Percentiles rank a stretch among this genome's conserved stretches.
phyloP scores from a whole-genome alignment of 2,888 invertebrate genomes.

The Pterobdella sp. region DNA sequence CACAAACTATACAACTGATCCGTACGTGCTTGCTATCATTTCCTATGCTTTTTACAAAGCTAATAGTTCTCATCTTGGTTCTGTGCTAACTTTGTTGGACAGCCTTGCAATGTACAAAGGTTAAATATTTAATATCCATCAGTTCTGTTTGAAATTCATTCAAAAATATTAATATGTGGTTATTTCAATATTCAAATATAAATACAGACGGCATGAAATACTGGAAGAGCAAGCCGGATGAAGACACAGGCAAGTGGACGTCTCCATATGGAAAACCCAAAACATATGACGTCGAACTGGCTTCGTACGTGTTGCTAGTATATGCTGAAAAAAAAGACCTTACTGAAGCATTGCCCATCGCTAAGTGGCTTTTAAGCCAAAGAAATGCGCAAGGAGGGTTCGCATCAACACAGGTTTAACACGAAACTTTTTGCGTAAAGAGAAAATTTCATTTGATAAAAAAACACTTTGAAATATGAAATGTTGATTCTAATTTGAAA shows the following conservation, averaged over 20 bases:
- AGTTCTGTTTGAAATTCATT: too few relatives aligned
- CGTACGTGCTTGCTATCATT: slow-evolving; percentile 45
- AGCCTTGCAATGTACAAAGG: slow-evolving; percentile 42
- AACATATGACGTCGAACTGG: slow-evolving; percentile 47
- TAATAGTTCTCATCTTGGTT: slow-evolving; percentile 38
- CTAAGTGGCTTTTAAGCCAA: slow-evolving; percentile 48
- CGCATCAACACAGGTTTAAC: slow-evolving; percentile 48
- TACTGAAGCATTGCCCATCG: slow-evolving; percentile 40
- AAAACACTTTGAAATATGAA: too few relatives aligned
- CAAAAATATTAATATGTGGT: too few relatives aligned
- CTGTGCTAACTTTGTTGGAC: slow-evolving; percentile 39
- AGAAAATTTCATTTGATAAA: too few relatives aligned
- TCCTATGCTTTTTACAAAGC: slow-evolving; percentile 45
- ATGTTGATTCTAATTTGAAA: too few relatives aligned
- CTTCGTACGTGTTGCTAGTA: slow-evolving; percentile 49
- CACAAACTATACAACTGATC: slow-evolving; percentile 35
- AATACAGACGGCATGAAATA: slow-evolving; percentile 42
- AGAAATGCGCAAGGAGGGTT: slow-evolving; percentile 48
- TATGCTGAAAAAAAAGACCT: slow-evolving; percentile 36
- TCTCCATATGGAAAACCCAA: slow-evolving; percentile 38
- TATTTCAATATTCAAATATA: too few relatives aligned
- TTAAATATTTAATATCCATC: too few relatives aligned
- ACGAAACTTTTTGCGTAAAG: too few relatives aligned
- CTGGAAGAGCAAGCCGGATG: slow-evolving; percentile 43
- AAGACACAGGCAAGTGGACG: background rate